Conservation (phyloP, 1,140 invertebrate species). For the Drosophila willistoni region DNA sequence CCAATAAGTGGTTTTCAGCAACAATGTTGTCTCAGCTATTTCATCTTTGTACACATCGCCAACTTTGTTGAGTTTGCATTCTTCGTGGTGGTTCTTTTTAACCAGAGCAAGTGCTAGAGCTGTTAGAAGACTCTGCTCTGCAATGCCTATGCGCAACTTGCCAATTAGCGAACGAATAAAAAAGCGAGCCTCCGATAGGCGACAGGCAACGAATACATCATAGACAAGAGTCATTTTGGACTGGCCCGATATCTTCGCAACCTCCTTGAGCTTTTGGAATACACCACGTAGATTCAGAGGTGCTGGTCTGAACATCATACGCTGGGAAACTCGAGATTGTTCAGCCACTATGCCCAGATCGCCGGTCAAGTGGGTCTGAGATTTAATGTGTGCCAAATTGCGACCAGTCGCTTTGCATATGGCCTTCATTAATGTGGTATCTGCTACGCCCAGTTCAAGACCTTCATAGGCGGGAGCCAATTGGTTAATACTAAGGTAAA, state of each 20-base stretch:
- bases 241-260: constrained; percentile 93
- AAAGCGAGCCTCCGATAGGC: constrained; percentile 95
- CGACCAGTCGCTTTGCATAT: constrained; percentile 96
- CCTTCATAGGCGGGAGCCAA: constrained; percentile 97
- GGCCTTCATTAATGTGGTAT: constrained; percentile 96
- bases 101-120: constrained; percentile 93
- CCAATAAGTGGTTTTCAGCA: constrained; percentile 97
- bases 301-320: constrained; percentile 92
- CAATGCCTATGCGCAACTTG: constrained; percentile 97
- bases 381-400: constrained; percentile 93
- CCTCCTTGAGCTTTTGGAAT: constrained; percentile 94
- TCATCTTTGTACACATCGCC: constrained; percentile 87
- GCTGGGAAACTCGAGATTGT: constrained; percentile 93
- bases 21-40: constrained; percentile 90
- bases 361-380: constrained; percentile 90
- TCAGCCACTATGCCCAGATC: constrained; percentile 98
- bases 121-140: constrained; percentile 97
- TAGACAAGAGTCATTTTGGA: constrained; percentile 92
- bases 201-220: constrained; percentile 97
- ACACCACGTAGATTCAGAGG: constrained; percentile 88
- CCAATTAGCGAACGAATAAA: constrained; percentile 94
- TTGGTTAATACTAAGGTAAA: constrained; percentile 98
- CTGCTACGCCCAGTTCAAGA: constrained; percentile 96
- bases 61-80: constrained; percentile 88
- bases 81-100: constrained; percentile 86